Percentiles rank a stretch among this genome's conserved stretches.
These are phyloP conservation scores for Vespertilio murinus DNA, from an alignment of 2,797 vertebrate species.

Conservation along the genomic window DNA sequence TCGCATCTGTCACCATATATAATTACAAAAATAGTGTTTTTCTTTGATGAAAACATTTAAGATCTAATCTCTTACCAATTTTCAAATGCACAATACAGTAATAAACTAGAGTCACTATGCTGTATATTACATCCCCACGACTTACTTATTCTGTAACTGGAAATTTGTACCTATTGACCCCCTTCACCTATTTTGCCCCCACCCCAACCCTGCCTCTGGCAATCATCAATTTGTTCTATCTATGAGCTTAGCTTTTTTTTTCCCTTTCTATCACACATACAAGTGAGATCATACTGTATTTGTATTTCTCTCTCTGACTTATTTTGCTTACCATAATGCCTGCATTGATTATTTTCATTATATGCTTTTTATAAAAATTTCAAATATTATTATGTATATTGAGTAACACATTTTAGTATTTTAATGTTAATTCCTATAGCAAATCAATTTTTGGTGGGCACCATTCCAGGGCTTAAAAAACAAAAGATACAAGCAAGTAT, in stretches of 20 bases:
- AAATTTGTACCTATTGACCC: background rate
- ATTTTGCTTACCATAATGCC: background rate
- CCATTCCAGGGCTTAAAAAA: background rate
- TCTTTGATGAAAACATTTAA: background rate
- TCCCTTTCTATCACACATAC: background rate
- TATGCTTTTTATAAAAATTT: background rate
- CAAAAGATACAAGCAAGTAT: background rate
- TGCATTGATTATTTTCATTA: conserved; percentile 12
- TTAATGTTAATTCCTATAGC: background rate
- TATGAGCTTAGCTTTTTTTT: background rate
- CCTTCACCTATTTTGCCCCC: background rate
- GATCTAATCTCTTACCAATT: background rate
- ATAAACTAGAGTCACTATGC: background rate
- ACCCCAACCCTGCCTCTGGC: background rate
- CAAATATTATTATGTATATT: background rate
- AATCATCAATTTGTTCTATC: background rate
- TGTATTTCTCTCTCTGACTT: background rate
- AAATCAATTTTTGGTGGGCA: background rate
- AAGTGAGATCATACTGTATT: background rate
- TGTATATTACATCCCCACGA: background rate
- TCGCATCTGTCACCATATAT: background rate
- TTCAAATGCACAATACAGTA: background rate
- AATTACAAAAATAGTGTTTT: background rate
- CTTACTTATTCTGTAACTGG: background rate
- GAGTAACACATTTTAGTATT: background rate